These are phyloP conservation scores for Atherinosoma microstoma DNA, from an alignment of 2,797 vertebrate species.

Conservation along the genomic window DNA sequence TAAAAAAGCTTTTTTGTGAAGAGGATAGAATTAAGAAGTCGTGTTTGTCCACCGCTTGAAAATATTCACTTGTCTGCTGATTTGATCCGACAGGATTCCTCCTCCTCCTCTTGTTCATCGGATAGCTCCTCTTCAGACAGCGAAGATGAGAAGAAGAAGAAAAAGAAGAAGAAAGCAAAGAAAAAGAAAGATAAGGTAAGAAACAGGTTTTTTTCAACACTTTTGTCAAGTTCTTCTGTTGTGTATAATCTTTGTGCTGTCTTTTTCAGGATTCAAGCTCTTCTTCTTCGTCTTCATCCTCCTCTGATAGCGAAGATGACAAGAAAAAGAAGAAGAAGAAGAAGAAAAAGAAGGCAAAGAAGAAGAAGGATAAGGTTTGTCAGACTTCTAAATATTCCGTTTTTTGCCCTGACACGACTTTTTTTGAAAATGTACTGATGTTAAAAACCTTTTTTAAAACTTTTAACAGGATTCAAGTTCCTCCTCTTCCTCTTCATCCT, in stretches of 20 bases:
- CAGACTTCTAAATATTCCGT: background rate
- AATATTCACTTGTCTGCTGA: background rate
- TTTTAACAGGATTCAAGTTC: constrained; percentile 12
- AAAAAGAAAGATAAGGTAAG: background rate
- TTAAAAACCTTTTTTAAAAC: background rate
- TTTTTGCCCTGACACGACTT: background rate
- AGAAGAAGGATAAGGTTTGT: constrained; percentile 4
- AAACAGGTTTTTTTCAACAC: background rate
- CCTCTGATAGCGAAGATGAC: constrained; percentile 44
- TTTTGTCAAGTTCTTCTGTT: background rate
- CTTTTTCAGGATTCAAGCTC: background rate
- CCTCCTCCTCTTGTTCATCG: constrained; percentile 48
- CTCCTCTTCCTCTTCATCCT: constrained; percentile 47
- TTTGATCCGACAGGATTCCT: constrained; percentile 41
- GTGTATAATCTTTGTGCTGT: background rate
- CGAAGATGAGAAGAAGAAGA: constrained; percentile 28
- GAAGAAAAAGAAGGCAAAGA: constrained; percentile 26
- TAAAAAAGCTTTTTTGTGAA: too few species aligned
- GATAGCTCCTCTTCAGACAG: constrained; percentile 49
- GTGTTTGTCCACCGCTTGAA: background rate
- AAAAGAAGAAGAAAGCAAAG: constrained; percentile 5
- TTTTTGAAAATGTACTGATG: background rate
- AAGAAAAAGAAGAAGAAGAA: constrained; percentile 34
- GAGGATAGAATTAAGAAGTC: too few species aligned
- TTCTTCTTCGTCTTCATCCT: constrained; percentile 21